Percentiles rank a stretch among this genome's conserved stretches.
These are phyloP conservation scores for Ophonus ardosiacus DNA, from an alignment of 2,888 invertebrate genomes.

Conservation along the genomic window DNA sequence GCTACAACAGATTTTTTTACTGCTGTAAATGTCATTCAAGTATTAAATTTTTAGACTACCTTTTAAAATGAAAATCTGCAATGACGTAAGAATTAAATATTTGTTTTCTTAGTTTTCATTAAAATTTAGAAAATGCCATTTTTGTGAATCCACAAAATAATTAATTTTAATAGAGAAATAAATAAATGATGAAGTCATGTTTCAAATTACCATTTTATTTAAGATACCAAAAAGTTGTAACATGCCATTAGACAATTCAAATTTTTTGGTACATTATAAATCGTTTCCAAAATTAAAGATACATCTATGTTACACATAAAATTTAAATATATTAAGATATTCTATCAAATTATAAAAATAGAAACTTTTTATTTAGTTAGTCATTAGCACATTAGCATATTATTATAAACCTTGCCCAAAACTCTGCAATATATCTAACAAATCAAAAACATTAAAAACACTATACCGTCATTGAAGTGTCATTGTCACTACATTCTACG, in stretches of 20 bases:
- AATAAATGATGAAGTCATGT: not conserved
- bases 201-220: not conserved
- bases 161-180: not conserved
- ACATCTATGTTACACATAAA: not conserved
- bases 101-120: not conserved
- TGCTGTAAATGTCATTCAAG: too few species aligned
- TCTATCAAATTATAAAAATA: not conserved
- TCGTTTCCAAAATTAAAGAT: not conserved
- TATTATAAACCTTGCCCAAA: slow-evolving; percentile 21
- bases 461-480: slow-evolving; percentile 47
- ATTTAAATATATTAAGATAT: slow-evolving; percentile 27
- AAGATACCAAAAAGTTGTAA: not conserved
- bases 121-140: not conserved
- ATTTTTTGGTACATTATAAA: not conserved
- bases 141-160: not conserved
- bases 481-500: slow-evolving; percentile 48
- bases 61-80: not conserved
- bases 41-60: too few species aligned
- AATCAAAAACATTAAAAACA: slow-evolving; percentile 26
- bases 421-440: slow-evolving; percentile 6
- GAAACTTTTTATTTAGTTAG: slow-evolving; percentile 6
- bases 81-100: not conserved
- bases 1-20: too few species aligned
- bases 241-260: not conserved
- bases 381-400: slow-evolving; percentile 31